Percentiles rank a stretch among this genome's conserved stretches.
Evolutionary conservation across 2,113 vertebrate genomes (phyloP).

Genomic region (Colius striatus): DNA sequence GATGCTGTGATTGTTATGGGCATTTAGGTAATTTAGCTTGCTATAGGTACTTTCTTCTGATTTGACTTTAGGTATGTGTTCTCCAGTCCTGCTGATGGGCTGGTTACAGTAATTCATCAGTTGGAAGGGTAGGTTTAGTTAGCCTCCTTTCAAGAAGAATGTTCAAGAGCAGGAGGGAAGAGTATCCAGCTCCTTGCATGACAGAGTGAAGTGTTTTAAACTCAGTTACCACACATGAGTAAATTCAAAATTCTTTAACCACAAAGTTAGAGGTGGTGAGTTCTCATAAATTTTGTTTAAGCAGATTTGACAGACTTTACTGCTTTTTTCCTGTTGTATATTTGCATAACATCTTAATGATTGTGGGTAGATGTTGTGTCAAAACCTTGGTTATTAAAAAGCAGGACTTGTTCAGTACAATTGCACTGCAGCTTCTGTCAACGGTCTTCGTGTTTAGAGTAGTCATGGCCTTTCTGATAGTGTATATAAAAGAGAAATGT

Average conservation of each 20-base stretch:
- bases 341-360: neutral
- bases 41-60: neutral
- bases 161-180: neutral
- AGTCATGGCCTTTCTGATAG: neutral
- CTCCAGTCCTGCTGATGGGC: neutral
- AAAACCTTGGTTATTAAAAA: neutral
- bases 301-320: neutral
- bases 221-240: neutral
- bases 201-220: neutral
- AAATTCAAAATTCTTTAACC: neutral
- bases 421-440: neutral
- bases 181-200: neutral
- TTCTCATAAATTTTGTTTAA: neutral
- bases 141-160: accelerated
- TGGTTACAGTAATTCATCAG: neutral
- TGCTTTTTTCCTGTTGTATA: accelerated
- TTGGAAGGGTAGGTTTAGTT: neutral
- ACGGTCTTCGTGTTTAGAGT: neutral
- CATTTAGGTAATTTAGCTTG: neutral
- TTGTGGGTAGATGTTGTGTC: neutral
- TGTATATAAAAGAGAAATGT: neutral
- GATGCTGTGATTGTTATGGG: neutral
- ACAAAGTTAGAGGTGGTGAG: neutral
- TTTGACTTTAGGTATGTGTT: neutral
- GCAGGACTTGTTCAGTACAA: neutral